A percentile compares a stretch with the other conserved stretches of the same genome.
Evolutionary conservation across 2,113 vertebrate species (phyloP).

Genomic region (Zosterops hypoxanthus): DNA sequence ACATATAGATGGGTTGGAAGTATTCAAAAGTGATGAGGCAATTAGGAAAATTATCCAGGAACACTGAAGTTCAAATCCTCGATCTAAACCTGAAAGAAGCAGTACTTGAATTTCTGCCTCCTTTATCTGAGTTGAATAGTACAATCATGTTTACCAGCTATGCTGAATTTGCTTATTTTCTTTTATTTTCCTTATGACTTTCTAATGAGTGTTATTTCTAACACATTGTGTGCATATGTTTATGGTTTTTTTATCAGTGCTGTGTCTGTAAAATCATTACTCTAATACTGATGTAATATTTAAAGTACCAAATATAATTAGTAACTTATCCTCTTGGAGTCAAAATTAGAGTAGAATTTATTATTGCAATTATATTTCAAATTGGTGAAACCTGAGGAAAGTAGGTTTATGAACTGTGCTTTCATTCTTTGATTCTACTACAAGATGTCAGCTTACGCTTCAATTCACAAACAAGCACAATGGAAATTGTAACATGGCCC

Average conservation of each 20-base stretch:
- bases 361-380: not conserved
- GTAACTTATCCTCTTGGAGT: not conserved
- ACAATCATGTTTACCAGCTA: not conserved
- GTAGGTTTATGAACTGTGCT: slow-evolving; percentile 32
- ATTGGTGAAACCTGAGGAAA: not conserved
- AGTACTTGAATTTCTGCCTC: not conserved
- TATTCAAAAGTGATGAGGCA: not conserved
- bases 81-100: not conserved
- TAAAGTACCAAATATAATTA: not conserved
- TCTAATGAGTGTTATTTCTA: not conserved
- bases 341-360: not conserved
- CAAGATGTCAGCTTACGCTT: slow-evolving; percentile 69
- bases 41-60: not conserved
- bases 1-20: not conserved
- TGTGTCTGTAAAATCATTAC: not conserved
- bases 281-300: not conserved
- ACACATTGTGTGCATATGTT: not conserved
- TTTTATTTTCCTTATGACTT: not conserved
- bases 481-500: slow-evolving; percentile 67
- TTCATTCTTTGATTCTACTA: slow-evolving; percentile 45
- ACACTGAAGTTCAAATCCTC: not conserved
- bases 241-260: not conserved
- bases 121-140: not conserved
- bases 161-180: not conserved
- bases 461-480: slow-evolving; percentile 73